Conservation (phyloP, 2,888 invertebrate genomes). For the Tetranychus piercei region DNA sequence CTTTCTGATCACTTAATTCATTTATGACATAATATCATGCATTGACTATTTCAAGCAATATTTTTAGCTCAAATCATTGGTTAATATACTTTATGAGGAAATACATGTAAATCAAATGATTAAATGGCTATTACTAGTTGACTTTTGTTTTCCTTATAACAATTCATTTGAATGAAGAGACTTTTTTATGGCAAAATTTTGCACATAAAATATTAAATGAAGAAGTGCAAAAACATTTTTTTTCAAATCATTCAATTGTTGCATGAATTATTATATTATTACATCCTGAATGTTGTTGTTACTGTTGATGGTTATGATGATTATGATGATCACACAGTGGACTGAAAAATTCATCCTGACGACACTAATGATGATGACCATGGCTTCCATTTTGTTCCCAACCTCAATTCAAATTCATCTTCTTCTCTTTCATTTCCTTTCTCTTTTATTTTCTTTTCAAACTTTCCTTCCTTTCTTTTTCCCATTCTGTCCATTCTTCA, state of each 20-base stretch:
- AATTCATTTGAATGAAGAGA: background rate
- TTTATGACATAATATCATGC: no score
- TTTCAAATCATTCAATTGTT: background rate
- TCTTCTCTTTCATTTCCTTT: background rate
- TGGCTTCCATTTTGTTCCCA: conserved; percentile 1
- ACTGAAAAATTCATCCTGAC: background rate
- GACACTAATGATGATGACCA: conserved; percentile 1
- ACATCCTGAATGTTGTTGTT: background rate
- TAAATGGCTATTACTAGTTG: no score
- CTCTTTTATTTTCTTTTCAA: background rate
- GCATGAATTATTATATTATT: background rate
- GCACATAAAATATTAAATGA: no score
- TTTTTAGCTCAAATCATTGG: no score
- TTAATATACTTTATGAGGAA: no score
- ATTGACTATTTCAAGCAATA: no score
- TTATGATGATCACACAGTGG: background rate
- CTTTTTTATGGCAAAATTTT: no score
- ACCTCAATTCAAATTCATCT: background rate
- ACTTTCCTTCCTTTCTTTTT: background rate
- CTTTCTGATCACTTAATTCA: background rate
- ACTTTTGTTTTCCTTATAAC: background rate
- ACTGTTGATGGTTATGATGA: background rate
- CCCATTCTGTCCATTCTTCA: background rate
- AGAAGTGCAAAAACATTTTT: no score
- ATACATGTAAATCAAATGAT: no score